A percentile compares a stretch with the other conserved stretches of the same genome.
These are phyloP conservation scores for Chouioia cunea DNA, from an alignment of 2,888 invertebrate species.

Conservation along the genomic window DNA sequence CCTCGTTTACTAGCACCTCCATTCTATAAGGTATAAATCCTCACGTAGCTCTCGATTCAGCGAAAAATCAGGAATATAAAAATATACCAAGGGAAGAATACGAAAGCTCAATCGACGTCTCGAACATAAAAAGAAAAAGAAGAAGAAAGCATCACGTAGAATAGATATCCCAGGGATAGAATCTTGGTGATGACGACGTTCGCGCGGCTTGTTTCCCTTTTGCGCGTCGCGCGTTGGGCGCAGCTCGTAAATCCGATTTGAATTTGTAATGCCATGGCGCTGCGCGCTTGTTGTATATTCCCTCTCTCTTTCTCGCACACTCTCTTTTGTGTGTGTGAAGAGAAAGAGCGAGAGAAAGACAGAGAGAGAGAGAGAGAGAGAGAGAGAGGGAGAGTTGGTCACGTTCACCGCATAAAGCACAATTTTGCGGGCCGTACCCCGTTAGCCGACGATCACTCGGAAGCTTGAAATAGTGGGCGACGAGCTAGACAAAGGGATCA, in stretches of 20 bases:
- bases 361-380: not conserved
- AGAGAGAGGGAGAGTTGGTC: conserved; percentile 49
- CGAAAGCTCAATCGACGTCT: too few relatives aligned
- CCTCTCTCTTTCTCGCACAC: conserved; percentile 20
- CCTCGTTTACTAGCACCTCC: too few relatives aligned
- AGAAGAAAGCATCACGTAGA: conserved; percentile 26
- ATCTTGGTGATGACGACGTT: conserved; percentile 8
- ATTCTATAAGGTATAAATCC: too few relatives aligned
- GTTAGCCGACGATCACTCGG: conserved; percentile 26
- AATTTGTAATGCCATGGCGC: conserved; percentile 49
- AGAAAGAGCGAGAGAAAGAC: conserved; percentile 8
- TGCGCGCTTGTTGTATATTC: conserved; percentile 46
- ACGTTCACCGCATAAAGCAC: conserved; percentile 62
- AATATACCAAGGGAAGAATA: too few relatives aligned
- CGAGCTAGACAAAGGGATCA: not conserved
- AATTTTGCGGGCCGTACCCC: conserved; percentile 52
- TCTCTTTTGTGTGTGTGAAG: too few relatives aligned
- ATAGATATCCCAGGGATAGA: conserved; percentile 20
- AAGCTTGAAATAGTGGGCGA: conserved; percentile 10
- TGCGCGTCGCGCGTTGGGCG: conserved; percentile 21
- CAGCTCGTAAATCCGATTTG: conserved; percentile 49
- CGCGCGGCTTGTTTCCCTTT: conserved; percentile 20
- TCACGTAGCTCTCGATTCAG: too few relatives aligned
- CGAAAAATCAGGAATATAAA: too few relatives aligned
- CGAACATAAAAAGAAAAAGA: too few relatives aligned